Base-by-base conservation (phyloP, 2,797 vertebrate genomes). In the Lophius americanus region DNA sequence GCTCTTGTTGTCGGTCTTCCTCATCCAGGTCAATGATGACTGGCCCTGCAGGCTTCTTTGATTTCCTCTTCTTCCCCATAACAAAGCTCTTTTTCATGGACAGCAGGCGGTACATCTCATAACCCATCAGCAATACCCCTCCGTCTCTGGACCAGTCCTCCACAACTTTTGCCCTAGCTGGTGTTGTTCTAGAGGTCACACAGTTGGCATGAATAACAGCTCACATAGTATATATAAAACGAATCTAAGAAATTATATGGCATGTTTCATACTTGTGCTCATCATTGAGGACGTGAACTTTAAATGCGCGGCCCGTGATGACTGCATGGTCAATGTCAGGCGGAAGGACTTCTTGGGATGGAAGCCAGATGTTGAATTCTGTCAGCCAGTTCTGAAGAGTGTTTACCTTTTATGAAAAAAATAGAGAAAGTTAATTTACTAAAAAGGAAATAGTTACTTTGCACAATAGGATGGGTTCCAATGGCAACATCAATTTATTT, bases 1-100 rank as follows among this genome's bases (percentile, higher is more conserved):
- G 96, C 73, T 99, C 98, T 74, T 99, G 97, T 74, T 99, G 98
- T 53, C 97, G 83, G 68, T 99, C 98, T 82, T 99, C 98, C 83
- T 99, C 98, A 75, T 99, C 98, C 81, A 99, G 93, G 89, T 99
- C 98, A 71, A 99, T 99, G 87, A 99, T 98, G 71, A 99, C 95
- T 0, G 98, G 97, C 32, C 96, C 96, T 3, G 92, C 76, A 1
- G 96, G 95, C 82, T 99, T 99, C 91, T 99, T 99, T 57, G 95
- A 94, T 92, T 96, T 99, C 89, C 97, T 98, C 87, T 97, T 98
- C 83, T 97, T 96, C 36, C 98, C 95, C 54, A 94, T 94, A 14
- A 97, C 96, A 70, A 99, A 99, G 83, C 95, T 98, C 89, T 99
- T 99, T 91, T 99, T 99, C 92, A 99, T 93, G 8, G 98, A 97